These are phyloP conservation scores for Cirrhinus mrigala DNA, from an alignment of 2,797 vertebrate species.

Conservation along the genomic window DNA sequence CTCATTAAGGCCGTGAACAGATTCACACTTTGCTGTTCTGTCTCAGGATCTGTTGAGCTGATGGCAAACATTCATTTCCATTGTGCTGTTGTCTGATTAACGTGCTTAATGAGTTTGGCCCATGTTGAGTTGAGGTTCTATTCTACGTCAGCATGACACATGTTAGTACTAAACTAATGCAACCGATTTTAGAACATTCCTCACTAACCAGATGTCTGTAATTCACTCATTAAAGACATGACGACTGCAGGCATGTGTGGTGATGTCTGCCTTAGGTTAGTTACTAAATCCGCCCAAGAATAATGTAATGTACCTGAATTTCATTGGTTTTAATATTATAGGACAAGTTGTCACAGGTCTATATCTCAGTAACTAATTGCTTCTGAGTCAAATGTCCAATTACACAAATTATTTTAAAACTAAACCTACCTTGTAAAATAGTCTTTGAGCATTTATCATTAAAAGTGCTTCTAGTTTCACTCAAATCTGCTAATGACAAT, in stretches of 20 bases:
- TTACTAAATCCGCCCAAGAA: neutral
- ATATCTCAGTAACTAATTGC: neutral
- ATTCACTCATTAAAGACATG: slow-evolving; percentile 2
- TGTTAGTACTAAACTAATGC: neutral
- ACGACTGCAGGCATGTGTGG: slow-evolving; percentile 8
- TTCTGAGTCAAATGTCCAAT: neutral
- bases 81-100: slow-evolving; percentile 5
- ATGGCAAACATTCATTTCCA: slow-evolving; percentile 17
- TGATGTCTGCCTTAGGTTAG: neutral
- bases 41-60: neutral
- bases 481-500: neutral
- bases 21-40: slow-evolving; percentile 4
- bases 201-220: slow-evolving; percentile 12
- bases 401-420: neutral
- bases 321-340: neutral
- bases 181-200: neutral
- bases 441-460: neutral
- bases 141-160: neutral
- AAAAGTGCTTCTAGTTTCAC: neutral
- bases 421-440: neutral
- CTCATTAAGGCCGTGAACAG: slow-evolving; percentile 8
- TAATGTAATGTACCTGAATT: neutral
- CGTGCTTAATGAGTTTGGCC: neutral
- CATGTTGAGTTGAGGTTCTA: neutral
- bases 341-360: neutral